phyloP scores from a whole-genome alignment of 1,140 invertebrate species.

The Drosophila funebris region DNA sequence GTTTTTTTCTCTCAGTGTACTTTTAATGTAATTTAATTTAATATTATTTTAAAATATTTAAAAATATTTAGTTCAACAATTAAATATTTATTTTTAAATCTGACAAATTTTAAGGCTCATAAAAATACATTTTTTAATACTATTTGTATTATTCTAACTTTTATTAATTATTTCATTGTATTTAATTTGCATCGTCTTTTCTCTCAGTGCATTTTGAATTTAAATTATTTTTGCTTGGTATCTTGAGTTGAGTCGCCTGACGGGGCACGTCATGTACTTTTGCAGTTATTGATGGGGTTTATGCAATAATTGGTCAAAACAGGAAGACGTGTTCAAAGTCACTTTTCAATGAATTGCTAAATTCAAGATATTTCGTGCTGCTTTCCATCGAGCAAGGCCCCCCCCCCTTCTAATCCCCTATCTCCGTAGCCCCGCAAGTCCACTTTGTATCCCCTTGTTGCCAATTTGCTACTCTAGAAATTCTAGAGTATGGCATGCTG shows the following conservation, averaged over 20 bases:
- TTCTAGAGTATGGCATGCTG: slow-evolving; percentile 32
- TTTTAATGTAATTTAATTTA: too few relatives aligned
- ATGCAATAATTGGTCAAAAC: slow-evolving; percentile 57
- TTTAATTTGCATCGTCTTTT: neutral
- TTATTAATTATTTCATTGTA: neutral
- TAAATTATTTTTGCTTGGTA: slow-evolving; percentile 23
- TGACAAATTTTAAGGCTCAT: too few relatives aligned
- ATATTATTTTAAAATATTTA: too few relatives aligned
- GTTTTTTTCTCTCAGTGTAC: too few relatives aligned
- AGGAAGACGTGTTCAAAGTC: slow-evolving; percentile 78
- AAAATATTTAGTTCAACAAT: too few relatives aligned
- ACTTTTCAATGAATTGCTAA: slow-evolving; percentile 39
- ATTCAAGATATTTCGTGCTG: slow-evolving; percentile 27
- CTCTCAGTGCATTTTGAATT: slow-evolving; percentile 2
- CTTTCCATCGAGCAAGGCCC: slow-evolving; percentile 1
- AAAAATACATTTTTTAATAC: too few relatives aligned
- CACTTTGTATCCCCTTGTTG: neutral
- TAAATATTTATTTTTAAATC: too few relatives aligned
- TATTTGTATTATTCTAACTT: too few relatives aligned
- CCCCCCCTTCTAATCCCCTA: neutral
- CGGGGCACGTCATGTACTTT: slow-evolving; percentile 37
- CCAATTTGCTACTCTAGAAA: neutral
- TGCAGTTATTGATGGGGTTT: slow-evolving; percentile 18
- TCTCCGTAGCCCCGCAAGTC: neutral
- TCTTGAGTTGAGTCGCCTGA: neutral